Evolutionary conservation across 2,113 vertebrate species (phyloP).

Genomic region (Nibea albiflora): DNA sequence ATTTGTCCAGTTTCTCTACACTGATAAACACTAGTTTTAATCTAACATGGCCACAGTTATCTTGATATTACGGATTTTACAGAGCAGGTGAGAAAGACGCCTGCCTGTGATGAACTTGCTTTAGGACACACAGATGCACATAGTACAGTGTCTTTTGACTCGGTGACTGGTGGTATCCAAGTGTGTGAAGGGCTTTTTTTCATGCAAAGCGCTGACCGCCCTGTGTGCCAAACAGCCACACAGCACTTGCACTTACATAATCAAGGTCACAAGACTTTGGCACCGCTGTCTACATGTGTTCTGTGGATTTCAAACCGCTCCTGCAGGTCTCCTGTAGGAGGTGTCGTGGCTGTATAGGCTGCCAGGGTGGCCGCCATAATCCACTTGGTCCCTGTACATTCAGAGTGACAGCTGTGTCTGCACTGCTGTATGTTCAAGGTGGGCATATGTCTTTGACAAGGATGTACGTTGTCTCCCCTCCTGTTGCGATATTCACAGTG

Average conservation of each 20-base stretch:
- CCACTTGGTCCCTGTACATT: conserved; percentile 33
- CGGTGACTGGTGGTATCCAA: not conserved
- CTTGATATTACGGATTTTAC: not conserved
- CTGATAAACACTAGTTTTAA: not conserved
- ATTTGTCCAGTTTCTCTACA: not conserved
- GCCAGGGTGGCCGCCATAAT: conserved; percentile 8
- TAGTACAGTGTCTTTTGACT: not conserved
- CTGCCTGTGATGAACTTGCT: not conserved
- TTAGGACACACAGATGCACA: not conserved
- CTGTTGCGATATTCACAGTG: conserved; percentile 9
- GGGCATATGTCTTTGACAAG: conserved; percentile 6
- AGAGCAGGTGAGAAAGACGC: not conserved
- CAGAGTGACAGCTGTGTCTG: conserved; percentile 28
- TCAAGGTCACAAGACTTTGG: conserved; percentile 17
- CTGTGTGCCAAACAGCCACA: conserved; percentile 9
- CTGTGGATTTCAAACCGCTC: conserved; percentile 15
- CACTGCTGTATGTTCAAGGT: conserved; percentile 35
- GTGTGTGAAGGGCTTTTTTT: not conserved
- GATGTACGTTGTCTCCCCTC: conserved; percentile 21
- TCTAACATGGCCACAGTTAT: not conserved
- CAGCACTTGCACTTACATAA: conserved; percentile 16
- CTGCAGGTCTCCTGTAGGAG: conserved; percentile 11
- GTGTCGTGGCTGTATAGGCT: conserved; percentile 4
- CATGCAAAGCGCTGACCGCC: not conserved
- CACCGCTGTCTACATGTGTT: conserved; percentile 11